These are phyloP conservation scores for Gonocerus acuteangulatus DNA, from an alignment of 2,888 invertebrate genomes.

Conservation along the genomic window DNA sequence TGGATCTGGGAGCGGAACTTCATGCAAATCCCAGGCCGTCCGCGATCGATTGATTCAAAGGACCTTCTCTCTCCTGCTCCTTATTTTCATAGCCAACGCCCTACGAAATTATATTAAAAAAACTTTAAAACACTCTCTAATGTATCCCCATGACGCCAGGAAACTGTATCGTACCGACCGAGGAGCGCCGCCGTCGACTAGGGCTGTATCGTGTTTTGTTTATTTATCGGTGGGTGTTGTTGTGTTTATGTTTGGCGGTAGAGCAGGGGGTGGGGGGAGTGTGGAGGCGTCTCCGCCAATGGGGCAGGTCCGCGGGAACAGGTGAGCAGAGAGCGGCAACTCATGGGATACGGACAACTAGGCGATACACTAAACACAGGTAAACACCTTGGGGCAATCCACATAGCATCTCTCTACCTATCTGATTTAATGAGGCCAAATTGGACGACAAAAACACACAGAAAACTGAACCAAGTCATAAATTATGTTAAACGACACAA, in stretches of 20 bases:
- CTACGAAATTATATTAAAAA: background rate
- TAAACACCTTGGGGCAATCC: too few species aligned
- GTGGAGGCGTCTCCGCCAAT: constrained; percentile 16
- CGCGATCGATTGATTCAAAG: constrained; percentile 31
- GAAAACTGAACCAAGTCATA: too few species aligned
- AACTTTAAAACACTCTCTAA: background rate
- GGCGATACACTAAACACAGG: background rate
- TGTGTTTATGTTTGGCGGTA: constrained; percentile 26
- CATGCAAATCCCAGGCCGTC: constrained; percentile 29
- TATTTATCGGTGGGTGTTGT: constrained; percentile 3
- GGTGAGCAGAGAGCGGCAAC: constrained; percentile 13
- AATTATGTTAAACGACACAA: too few species aligned
- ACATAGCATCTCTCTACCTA: too few species aligned
- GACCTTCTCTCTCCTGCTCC: constrained; percentile 16
- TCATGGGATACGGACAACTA: background rate
- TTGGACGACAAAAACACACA: too few species aligned
- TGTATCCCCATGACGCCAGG: too few species aligned
- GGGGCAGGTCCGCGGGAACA: constrained; percentile 15
- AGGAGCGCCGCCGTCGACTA: background rate
- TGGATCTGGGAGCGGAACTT: background rate
- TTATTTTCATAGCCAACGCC: constrained; percentile 22
- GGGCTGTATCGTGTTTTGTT: too few species aligned
- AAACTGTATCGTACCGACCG: background rate
- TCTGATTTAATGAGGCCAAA: too few species aligned
- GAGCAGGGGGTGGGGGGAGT: constrained; percentile 17